Evolutionary conservation across 2,113 vertebrate genomes (phyloP), one percentile per base, ranked within the genome.

Genomic region (Phylloscopus trochilus): DNA sequence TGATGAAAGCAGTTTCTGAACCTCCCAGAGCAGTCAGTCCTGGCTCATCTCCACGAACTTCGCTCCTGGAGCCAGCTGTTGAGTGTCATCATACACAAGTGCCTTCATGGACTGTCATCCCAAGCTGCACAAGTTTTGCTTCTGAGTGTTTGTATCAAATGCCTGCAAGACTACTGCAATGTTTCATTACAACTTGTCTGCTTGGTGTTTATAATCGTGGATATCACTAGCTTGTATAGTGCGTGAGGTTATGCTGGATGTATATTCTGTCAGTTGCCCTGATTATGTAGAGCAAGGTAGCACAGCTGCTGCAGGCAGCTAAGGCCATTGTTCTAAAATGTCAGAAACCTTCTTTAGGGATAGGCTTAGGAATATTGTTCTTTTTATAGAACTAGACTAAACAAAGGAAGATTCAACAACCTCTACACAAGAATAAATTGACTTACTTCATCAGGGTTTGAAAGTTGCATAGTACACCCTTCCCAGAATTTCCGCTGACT

Each of bases 301-400:
- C 58, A 55, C 67, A 43, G 68, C 72, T 90, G 80, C 78, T 75
- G 49, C 31, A 79, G 52, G 76, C 92, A 93, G 58, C 87, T 89
- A 73, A 76, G 49, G 26, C 75, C 49, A 83, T 95, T 95, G 92
- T 94, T 96, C 79, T 75, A 82, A 89, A 89, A 95, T 77, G 59
- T 91, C 89, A 94, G 72, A 91, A 90, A 53, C 70, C 89, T 90
- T 94, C 79, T 87, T 83, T 90, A 87, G 84, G 82, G 82, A 66
- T 83, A 81, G 49, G 80, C 69, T 95, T 92, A 92, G 58, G 92
- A 94, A 95, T 96, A 96, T 95, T 91, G 87, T 96, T 95, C 96
- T 95, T 95, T 96, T 96, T 94, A 95, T 97, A 95, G 95, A 93
- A 76, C 94, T 88, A 97, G 96, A 97, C 96, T 97, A 97, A 97